Conservation (phyloP, 2,888 invertebrate genomes). For the Drosophila falleni region DNA sequence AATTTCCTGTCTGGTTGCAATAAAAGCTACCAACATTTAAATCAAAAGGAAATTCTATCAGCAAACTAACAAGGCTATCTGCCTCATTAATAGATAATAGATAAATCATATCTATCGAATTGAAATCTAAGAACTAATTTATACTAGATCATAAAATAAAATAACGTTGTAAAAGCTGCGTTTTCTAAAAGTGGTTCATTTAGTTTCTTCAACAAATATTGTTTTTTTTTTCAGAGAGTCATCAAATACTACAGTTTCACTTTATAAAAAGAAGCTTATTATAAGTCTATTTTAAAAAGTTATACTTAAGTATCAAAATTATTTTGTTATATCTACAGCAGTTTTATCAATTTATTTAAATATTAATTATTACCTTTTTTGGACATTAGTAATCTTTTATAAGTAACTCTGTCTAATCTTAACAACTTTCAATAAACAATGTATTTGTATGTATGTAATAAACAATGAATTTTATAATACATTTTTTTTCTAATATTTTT, state of each 20-base stretch:
- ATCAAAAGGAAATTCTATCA: slow-evolving; percentile 14
- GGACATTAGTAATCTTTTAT: too few relatives aligned
- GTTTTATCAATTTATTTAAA: too few relatives aligned
- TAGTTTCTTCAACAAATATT: not conserved
- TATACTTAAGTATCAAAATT: too few relatives aligned
- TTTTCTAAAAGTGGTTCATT: not conserved
- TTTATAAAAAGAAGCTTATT: too few relatives aligned
- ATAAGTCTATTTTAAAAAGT: too few relatives aligned
- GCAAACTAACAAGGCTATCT: slow-evolving; percentile 21
- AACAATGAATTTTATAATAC: too few relatives aligned
- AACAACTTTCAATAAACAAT: too few relatives aligned
- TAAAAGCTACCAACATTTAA: slow-evolving; percentile 10
- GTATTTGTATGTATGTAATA: too few relatives aligned
- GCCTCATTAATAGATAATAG: slow-evolving; percentile 27
- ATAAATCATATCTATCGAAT: slow-evolving; percentile 10
- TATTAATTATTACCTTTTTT: too few relatives aligned
- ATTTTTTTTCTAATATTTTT: too few relatives aligned
- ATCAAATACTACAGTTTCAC: not conserved
- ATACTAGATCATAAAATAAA: slow-evolving; percentile 4
- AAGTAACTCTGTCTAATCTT: too few relatives aligned
- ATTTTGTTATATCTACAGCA: too few relatives aligned
- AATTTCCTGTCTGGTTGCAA: slow-evolving; percentile 37
- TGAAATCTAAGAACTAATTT: not conserved
- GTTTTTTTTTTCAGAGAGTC: not conserved
- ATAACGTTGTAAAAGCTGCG: not conserved